These are phyloP conservation scores for Engystomops pustulosus DNA, from an alignment of 2,113 vertebrate species.

Conservation along the genomic window DNA sequence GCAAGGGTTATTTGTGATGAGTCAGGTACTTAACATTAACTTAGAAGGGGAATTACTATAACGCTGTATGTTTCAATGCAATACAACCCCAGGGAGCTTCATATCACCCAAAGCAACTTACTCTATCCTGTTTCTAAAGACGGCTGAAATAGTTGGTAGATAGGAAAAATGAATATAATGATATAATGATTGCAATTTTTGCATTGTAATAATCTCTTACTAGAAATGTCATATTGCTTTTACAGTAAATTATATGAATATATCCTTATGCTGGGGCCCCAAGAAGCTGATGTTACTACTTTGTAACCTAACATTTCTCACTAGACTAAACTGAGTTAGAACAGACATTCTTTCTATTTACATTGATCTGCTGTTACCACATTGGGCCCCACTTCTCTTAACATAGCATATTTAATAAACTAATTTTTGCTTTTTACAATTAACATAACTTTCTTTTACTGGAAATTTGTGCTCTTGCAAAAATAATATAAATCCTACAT, in stretches of 20 bases:
- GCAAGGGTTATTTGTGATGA: no score
- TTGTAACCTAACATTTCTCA: slow-evolving; percentile 29
- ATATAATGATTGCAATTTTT: neutral
- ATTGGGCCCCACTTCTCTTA: slow-evolving; percentile 40
- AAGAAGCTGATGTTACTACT: slow-evolving; percentile 46
- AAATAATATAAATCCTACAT: no score
- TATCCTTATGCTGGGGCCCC: slow-evolving; percentile 34
- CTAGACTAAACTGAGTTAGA: slow-evolving; percentile 50
- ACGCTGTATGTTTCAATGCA: no score
- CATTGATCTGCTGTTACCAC: slow-evolving; percentile 36
- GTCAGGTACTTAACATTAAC: no score
- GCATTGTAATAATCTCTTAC: neutral
- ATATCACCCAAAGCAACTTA: neutral
- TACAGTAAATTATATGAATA: slow-evolving; percentile 23
- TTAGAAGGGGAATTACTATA: no score
- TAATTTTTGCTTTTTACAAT: neutral
- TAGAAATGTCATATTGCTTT: neutral
- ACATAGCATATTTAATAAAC: slow-evolving; percentile 14
- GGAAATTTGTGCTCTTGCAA: no score
- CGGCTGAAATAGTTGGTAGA: neutral
- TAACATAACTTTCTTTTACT: slow-evolving; percentile 1
- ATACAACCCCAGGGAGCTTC: neutral
- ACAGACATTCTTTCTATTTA: slow-evolving; percentile 34
- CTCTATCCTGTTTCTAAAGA: neutral
- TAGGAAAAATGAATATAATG: neutral